Conservation (phyloP, 1,140 invertebrate species). For the Calosoma granatense region DNA sequence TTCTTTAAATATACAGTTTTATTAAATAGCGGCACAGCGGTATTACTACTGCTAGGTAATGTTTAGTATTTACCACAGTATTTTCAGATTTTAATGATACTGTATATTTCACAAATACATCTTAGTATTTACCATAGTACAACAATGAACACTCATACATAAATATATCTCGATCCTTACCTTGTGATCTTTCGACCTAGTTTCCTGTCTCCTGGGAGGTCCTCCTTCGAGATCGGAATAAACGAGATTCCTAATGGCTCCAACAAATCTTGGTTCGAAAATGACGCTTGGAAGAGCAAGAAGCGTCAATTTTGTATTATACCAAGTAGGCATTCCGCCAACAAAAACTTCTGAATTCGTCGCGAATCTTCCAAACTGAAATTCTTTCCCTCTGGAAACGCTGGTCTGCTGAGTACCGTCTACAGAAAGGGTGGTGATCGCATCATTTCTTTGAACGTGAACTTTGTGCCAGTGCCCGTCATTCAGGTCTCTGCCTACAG, state of each 20-base stretch:
- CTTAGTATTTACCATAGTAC: no score
- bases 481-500: conserved; percentile 72
- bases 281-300: conserved; percentile 80
- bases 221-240: conserved; percentile 69
- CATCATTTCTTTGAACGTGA: conserved; percentile 59
- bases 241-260: conserved; percentile 73
- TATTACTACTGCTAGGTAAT: no score
- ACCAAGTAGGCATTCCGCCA: conserved; percentile 83
- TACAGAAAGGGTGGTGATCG: conserved; percentile 70
- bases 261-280: conserved; percentile 81
- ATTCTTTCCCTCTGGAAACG: conserved; percentile 71
- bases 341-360: conserved; percentile 86
- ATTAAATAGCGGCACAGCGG: no score
- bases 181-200: conserved; percentile 65
- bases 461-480: conserved; percentile 89
- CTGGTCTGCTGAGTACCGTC: conserved; percentile 66
- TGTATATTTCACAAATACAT: no score
- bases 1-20: no score
- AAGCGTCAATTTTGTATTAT: conserved; percentile 71
- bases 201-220: conserved; percentile 61
- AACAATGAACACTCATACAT: no score
- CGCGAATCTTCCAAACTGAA: conserved; percentile 70
- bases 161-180: no score
- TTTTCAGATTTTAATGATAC: no score
- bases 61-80: no score